Evolutionary conservation across 1,140 invertebrate species (phyloP).

Genomic region (Doryteuthis pealeii): DNA sequence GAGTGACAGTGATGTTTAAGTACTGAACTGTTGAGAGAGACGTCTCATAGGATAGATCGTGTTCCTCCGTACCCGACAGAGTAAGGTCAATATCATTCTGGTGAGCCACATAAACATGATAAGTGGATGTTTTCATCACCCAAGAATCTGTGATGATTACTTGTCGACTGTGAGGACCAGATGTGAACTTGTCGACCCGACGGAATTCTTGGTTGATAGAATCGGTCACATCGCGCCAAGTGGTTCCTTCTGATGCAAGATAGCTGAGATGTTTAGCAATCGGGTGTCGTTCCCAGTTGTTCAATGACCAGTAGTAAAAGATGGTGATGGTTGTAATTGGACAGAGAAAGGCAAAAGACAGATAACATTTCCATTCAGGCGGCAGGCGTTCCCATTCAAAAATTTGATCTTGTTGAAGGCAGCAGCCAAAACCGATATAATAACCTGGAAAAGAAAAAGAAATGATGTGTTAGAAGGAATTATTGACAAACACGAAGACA

Average conservation of each 20-base stretch:
- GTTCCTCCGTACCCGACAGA: conserved; percentile 74
- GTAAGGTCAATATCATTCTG: conserved; percentile 77
- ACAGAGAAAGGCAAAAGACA: conserved; percentile 36
- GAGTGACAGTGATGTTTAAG: conserved; percentile 78
- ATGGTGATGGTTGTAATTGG: conserved; percentile 32
- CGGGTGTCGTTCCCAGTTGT: conserved; percentile 75
- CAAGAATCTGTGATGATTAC: conserved; percentile 82
- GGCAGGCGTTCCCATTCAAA: conserved; percentile 34
- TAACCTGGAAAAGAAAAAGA: conserved; percentile 45
- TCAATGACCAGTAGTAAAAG: conserved; percentile 67
- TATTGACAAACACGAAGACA: too few relatives aligned
- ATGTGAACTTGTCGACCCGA: conserved; percentile 74
- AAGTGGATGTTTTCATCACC: conserved; percentile 83
- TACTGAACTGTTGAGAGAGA: conserved; percentile 70
- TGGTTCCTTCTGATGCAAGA: conserved; percentile 62
- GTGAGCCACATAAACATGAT: conserved; percentile 73
- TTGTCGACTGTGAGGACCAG: conserved; percentile 67
- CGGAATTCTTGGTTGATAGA: conserved; percentile 79
- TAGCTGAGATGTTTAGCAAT: conserved; percentile 69
- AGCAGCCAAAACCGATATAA: conserved; percentile 46
- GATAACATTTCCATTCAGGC: conserved; percentile 41
- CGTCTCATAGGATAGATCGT: conserved; percentile 66
- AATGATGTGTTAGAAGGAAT: background rate
- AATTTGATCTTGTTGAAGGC: conserved; percentile 40
- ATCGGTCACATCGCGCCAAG: conserved; percentile 71